Percentiles rank a stretch among this genome's conserved stretches.
Evolutionary conservation across 1,140 invertebrate species (phyloP).

Genomic region (Cepaea nemoralis): DNA sequence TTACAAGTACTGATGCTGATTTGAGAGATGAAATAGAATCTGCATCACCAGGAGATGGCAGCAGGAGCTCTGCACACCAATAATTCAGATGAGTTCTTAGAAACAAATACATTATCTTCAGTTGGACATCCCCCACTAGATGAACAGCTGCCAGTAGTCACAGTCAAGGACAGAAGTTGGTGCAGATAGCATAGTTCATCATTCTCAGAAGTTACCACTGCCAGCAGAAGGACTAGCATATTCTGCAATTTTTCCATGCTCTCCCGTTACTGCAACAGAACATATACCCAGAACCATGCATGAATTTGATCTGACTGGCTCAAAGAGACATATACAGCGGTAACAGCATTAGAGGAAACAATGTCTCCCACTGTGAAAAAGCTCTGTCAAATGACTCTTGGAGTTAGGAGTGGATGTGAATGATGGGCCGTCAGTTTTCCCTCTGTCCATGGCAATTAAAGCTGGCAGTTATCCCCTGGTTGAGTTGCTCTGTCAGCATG

Average conservation of each 20-base stretch:
- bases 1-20: neutral
- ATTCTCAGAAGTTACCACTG: neutral
- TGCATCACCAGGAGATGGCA: neutral
- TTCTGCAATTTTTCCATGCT: neutral
- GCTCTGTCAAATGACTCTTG: neutral
- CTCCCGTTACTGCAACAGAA: neutral
- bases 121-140: neutral
- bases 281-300: neutral
- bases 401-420: too few relatives aligned
- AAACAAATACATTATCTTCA: neutral
- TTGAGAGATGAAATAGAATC: neutral
- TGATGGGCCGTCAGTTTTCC: too few relatives aligned
- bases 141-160: too few relatives aligned
- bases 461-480: too few relatives aligned
- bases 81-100: neutral
- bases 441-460: too few relatives aligned
- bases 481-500: too few relatives aligned
- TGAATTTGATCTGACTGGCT: neutral
- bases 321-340: slow-evolving; percentile 11
- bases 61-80: neutral
- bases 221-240: neutral
- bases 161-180: neutral
- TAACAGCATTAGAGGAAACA: neutral
- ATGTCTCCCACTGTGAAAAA: neutral
- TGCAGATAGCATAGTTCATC: neutral